A percentile compares a stretch with the other conserved stretches of the same genome.
Evolutionary conservation across 2,888 invertebrate species (phyloP).

Genomic region (Melanotus villosus): DNA sequence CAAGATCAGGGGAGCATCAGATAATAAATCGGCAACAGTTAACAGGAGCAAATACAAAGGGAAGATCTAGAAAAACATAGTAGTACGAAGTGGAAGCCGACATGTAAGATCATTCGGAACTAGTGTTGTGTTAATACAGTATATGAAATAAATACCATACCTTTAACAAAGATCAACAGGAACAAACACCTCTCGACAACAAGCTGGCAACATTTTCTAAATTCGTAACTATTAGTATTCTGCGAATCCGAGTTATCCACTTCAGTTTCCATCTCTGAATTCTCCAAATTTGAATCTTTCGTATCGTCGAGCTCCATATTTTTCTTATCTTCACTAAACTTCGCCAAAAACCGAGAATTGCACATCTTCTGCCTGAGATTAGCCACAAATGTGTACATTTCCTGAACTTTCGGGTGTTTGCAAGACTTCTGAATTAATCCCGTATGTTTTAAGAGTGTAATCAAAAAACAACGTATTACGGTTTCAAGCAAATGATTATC

Average conservation of each 20-base stretch:
- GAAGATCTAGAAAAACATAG: too few relatives aligned
- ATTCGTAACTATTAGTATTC: slow-evolving; percentile 53
- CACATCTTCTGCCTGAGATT: slow-evolving; percentile 61
- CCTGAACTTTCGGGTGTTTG: slow-evolving; percentile 59
- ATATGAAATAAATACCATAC: too few relatives aligned
- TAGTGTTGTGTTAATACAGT: too few relatives aligned
- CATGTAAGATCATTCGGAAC: too few relatives aligned
- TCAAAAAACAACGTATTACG: slow-evolving; percentile 69
- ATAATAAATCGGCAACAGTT: too few relatives aligned
- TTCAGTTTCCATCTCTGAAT: slow-evolving; percentile 41
- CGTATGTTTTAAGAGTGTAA: slow-evolving; percentile 71
- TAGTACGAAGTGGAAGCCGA: too few relatives aligned
- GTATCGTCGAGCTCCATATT: slow-evolving; percentile 35
- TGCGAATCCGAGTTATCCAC: slow-evolving; percentile 38
- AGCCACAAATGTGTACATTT: slow-evolving; percentile 62
- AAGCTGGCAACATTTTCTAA: slow-evolving; percentile 65
- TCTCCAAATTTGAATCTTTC: slow-evolving; percentile 37
- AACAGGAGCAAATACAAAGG: too few relatives aligned
- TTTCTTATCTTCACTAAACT: slow-evolving; percentile 41
- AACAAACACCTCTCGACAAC: slow-evolving; percentile 70
- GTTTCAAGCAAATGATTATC: slow-evolving; percentile 68
- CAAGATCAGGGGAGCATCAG: too few relatives aligned
- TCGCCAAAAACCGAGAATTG: slow-evolving; percentile 48
- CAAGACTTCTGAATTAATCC: slow-evolving; percentile 66
- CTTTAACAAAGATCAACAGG: slow-evolving; percentile 69